These are phyloP conservation scores for Melanotaenia maccullochi DNA, from an alignment of 2,797 vertebrate genomes.

Conservation along the genomic window DNA sequence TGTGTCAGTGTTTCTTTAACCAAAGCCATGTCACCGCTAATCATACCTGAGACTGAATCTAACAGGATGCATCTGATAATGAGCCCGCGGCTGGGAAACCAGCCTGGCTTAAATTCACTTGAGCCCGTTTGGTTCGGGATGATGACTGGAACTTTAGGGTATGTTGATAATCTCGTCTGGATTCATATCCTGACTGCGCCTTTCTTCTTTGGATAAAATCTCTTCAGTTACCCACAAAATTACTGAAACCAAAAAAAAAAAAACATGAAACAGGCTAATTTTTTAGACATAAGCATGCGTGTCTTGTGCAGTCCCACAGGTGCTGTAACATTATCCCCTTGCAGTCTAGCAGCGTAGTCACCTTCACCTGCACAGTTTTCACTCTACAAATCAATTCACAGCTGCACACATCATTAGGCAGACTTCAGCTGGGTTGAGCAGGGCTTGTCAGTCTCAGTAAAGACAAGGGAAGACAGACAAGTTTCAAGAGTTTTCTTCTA, in stretches of 20 bases:
- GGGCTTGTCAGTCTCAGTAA: background rate
- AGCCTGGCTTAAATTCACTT: slow-evolving; percentile 27
- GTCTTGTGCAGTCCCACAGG: slow-evolving; percentile 50
- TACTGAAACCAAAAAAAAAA: background rate
- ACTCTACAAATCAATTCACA: slow-evolving; percentile 53
- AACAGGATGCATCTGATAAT: slow-evolving; percentile 53
- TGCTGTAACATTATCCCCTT: slow-evolving; percentile 47
- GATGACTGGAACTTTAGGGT: slow-evolving; percentile 6
- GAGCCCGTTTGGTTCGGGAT: slow-evolving; percentile 14
- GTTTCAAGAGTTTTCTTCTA: background rate
- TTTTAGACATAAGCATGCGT: background rate
- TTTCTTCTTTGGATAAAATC: slow-evolving; percentile 3
- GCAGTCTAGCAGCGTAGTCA: slow-evolving; percentile 17
- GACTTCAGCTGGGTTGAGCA: slow-evolving; percentile 18
- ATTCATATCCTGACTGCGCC: background rate
- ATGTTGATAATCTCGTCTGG: slow-evolving; percentile 2
- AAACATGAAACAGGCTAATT: background rate
- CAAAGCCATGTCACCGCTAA: slow-evolving; percentile 17
- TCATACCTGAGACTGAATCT: slow-evolving; percentile 48
- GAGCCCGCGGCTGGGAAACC: slow-evolving; percentile 31
- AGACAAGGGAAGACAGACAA: slow-evolving; percentile 10
- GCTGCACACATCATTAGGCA: slow-evolving; percentile 54
- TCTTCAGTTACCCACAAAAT: slow-evolving; percentile 5
- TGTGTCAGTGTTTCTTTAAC: slow-evolving; percentile 33
- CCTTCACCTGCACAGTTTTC: slow-evolving; percentile 53